These are phyloP conservation scores for Seira ritae DNA, from an alignment of 2,888 invertebrate genomes.

Conservation along the genomic window DNA sequence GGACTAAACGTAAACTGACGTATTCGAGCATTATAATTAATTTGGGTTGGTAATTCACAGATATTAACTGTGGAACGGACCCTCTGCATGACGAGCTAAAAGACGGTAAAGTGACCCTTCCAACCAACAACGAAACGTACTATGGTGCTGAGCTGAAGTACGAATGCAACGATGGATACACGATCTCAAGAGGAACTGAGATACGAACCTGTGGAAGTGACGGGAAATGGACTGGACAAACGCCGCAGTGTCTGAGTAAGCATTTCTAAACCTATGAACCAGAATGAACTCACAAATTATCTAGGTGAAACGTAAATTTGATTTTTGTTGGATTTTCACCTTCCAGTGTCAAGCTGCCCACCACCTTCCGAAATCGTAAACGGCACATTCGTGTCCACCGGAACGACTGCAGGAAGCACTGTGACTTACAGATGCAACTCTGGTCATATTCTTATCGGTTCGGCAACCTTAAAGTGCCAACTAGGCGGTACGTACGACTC, in stretches of 20 bases:
- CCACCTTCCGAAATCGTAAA: conserved; percentile 88
- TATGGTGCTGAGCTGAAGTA: conserved; percentile 87
- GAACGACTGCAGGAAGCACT: conserved; percentile 87
- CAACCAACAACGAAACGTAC: conserved; percentile 81
- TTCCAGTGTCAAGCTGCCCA: conserved; percentile 80
- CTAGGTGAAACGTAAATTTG: conserved; percentile 45
- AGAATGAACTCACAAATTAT: too few relatives aligned
- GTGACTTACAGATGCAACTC: conserved; percentile 86
- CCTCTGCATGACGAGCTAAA: conserved; percentile 64
- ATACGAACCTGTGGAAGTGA: conserved; percentile 86
- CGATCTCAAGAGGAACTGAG: conserved; percentile 81
- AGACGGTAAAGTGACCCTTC: conserved; percentile 58
- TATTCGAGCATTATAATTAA: too few relatives aligned
- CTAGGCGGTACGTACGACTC: conserved; percentile 83
- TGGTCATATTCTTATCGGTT: conserved; percentile 90
- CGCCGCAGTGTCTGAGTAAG: conserved; percentile 90
- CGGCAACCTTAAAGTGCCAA: conserved; percentile 83
- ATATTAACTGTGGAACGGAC: conserved; percentile 74
- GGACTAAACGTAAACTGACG: too few relatives aligned
- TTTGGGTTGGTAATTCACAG: conserved; percentile 42
- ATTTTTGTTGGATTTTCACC: too few relatives aligned
- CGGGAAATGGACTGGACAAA: conserved; percentile 91
- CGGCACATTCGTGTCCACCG: conserved; percentile 83
- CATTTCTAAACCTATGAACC: too few relatives aligned
- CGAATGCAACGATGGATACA: conserved; percentile 89